Conservation (phyloP, 2,888 invertebrate species). For the Blastobasis lacticolella region DNA sequence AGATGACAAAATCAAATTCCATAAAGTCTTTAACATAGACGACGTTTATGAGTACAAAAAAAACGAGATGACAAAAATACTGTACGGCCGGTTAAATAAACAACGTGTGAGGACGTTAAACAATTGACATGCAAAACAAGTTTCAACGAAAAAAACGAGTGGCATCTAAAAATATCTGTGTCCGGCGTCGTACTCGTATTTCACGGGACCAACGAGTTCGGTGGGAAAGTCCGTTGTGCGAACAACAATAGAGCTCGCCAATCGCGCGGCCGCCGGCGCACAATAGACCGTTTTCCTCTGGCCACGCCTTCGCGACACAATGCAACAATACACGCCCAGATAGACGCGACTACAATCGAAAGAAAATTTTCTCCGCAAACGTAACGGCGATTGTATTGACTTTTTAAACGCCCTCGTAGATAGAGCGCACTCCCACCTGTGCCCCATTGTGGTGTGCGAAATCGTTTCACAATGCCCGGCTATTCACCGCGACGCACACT, state of each 20-base stretch:
- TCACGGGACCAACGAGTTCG: constrained; percentile 24
- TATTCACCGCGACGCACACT: constrained; percentile 53
- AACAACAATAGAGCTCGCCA: constrained; percentile 58
- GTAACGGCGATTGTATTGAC: constrained; percentile 68
- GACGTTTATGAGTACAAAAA: no score
- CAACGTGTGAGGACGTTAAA: no score
- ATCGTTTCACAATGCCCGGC: constrained; percentile 59
- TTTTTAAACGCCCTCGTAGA: constrained; percentile 73
- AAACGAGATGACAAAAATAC: no score
- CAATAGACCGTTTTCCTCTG: constrained; percentile 60
- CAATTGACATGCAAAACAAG: constrained; percentile 20
- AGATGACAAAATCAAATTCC: no score
- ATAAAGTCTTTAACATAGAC: no score
- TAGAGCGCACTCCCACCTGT: constrained; percentile 63
- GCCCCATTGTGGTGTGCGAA: constrained; percentile 63
- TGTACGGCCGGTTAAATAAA: no score
- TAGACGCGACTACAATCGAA: constrained; percentile 46
- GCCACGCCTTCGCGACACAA: constrained; percentile 64
- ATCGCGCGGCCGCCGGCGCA: constrained; percentile 49
- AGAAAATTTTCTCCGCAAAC: constrained; percentile 69
- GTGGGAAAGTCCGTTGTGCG: constrained; percentile 36
- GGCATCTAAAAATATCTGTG: constrained; percentile 22
- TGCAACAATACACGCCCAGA: constrained; percentile 58
- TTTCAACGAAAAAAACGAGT: constrained; percentile 14
- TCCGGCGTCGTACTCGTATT: constrained; percentile 19